Base-by-base conservation (phyloP, 2,888 invertebrate genomes). In the Drosophila borborema region DNA sequence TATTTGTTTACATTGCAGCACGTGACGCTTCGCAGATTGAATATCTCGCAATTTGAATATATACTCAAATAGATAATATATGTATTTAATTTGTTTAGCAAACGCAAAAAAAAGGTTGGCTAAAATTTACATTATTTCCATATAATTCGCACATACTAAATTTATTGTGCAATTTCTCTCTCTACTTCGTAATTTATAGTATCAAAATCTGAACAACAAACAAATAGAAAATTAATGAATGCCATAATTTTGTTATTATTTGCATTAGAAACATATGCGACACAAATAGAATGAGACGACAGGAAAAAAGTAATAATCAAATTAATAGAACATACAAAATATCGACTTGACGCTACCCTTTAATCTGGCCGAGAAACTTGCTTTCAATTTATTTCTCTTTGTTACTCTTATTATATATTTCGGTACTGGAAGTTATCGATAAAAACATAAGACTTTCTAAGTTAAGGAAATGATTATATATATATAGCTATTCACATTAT, bases 121-220 rank as follows among this genome's bases (percentile, higher is more conserved):
- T 48, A 7, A 61, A 34, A 34, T 38, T 46, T 41, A 4, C 4
- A 31, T 51, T 45, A 23, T 28, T 58, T 40, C 7, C 18, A 49
- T 31, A 28, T 28, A 49, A 65, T 72, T 69, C 55, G 45, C 64
- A 63, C 62, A 72, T 65, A 79, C 53, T 61, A 66, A 74, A 65
- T 71, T 56, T 59, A 74, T 81, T 74, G 67, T 58, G 45, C 40
- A 40, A 63, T 49, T 64, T 45, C 20, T 48, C 6, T 40, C 40
- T 20, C 14, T 56, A 63, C 49, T 59, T n/a, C 48, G 60, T 18
- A 51, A 60, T 64, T 72, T 56, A 53, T 71, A 71, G 67, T 72
- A 78, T 81, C 60, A 70, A 66, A 75, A 64, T 49, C 36, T 46
- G 55, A 65, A 58, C n/a, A 60, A 34, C 51, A 71, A 63, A 61